Conservation (phyloP, 2,113 vertebrate genomes). For the Philantomba maxwellii region DNA sequence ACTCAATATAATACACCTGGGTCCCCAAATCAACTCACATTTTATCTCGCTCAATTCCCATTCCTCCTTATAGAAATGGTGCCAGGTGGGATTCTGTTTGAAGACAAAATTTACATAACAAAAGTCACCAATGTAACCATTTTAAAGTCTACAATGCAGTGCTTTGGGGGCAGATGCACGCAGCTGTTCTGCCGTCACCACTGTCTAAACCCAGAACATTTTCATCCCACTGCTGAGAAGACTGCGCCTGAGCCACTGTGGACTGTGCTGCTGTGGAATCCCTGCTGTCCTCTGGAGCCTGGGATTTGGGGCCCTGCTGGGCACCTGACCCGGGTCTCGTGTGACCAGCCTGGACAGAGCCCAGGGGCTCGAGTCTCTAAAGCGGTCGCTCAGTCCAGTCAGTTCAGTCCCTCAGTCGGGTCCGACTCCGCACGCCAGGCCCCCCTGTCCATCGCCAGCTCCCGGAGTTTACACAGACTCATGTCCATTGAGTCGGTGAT, state of each 20-base stretch:
- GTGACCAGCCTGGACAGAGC: neutral
- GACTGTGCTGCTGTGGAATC: fast-evolving
- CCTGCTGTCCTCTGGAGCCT: neutral
- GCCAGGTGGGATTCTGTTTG: neutral
- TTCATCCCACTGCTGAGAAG: fast-evolving
- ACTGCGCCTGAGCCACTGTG: fast-evolving
- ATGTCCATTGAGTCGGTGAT: fast-evolving
- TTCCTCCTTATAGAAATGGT: neutral
- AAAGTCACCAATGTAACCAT: neutral
- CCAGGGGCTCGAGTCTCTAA: fast-evolving
- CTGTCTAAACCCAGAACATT: neutral
- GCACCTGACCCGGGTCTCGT: neutral
- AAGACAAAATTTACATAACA: neutral
- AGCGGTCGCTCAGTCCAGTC: neutral
- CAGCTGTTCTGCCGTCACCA: fast-evolving
- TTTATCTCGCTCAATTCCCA: neutral
- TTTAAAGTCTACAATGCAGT: neutral
- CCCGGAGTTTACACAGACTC: fast-evolving
- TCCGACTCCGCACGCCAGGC: fast-evolving
- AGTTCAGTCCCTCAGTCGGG: fast-evolving
- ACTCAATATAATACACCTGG: fast-evolving
- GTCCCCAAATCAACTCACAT: neutral
- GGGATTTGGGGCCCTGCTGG: fast-evolving
- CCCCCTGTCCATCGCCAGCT: neutral
- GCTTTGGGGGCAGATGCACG: fast-evolving